Evolutionary conservation across 2,113 vertebrate species (phyloP).

Genomic region (Ictalurus punctatus): DNA sequence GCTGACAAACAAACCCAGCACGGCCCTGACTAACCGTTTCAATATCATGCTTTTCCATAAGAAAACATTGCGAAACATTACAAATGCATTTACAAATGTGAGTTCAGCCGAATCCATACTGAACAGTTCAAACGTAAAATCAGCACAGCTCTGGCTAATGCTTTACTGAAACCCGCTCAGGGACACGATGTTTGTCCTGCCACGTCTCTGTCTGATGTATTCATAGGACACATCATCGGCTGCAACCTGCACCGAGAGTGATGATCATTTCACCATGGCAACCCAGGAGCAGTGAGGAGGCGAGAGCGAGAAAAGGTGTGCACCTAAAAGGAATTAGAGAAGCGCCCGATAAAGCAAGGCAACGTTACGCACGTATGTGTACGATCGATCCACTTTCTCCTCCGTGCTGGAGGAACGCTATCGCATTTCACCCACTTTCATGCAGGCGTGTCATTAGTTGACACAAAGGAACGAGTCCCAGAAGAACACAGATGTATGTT

Average conservation of each 20-base stretch:
- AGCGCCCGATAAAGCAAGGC: not conserved
- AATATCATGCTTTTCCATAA: not conserved
- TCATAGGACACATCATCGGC: conserved; percentile 7
- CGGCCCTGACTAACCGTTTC: not conserved
- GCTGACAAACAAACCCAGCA: not conserved
- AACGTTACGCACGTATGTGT: not conserved
- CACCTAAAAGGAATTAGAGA: conserved; percentile 22
- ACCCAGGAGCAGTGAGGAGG: conserved; percentile 13
- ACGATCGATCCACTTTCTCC: not conserved
- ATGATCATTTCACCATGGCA: conserved; percentile 34
- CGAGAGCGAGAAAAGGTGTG: conserved; percentile 46
- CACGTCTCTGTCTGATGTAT: not conserved
- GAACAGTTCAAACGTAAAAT: too few species aligned
- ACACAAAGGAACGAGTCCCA: not conserved
- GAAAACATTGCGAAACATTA: not conserved
- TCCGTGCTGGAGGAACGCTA: not conserved
- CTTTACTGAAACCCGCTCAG: not conserved
- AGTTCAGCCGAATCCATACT: not conserved
- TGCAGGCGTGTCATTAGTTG: not conserved
- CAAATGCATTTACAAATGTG: not conserved
- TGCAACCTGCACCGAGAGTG: not conserved
- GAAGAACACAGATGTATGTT: not conserved
- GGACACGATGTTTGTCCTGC: not conserved
- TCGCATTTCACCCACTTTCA: conserved; percentile 16
- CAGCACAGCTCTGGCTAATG: not conserved